Evolutionary conservation across 1,140 invertebrate genomes (phyloP).

Genomic region (Zaprionus vittiger): DNA sequence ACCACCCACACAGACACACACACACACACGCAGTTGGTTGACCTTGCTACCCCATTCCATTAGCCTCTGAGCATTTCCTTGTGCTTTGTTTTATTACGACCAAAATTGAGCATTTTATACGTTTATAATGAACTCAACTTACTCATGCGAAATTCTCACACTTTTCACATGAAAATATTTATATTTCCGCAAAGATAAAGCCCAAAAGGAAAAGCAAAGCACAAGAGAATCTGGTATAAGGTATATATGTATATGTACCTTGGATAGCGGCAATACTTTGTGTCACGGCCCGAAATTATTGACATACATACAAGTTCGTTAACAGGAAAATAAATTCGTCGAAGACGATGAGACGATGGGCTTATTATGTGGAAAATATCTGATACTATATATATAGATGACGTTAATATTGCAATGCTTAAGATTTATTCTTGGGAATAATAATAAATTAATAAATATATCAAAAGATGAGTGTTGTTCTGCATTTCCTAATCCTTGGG

Average conservation of each 20-base stretch:
- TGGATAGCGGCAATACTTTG: slow-evolving; percentile 14
- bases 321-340: slow-evolving; percentile 33
- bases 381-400: background rate
- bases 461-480: background rate
- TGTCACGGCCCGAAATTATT: slow-evolving; percentile 28
- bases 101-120: slow-evolving; percentile 28
- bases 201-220: slow-evolving; percentile 18
- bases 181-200: slow-evolving; percentile 24
- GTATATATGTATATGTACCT: background rate
- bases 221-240: slow-evolving; percentile 48
- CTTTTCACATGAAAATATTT: slow-evolving; percentile 35
- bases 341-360: background rate
- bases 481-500: background rate
- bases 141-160: slow-evolving; percentile 40
- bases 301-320: slow-evolving; percentile 33
- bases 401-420: background rate
- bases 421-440: no score
- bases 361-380: background rate
- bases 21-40: slow-evolving; percentile 54
- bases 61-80: slow-evolving; percentile 53
- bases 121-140: slow-evolving; percentile 54
- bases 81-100: slow-evolving; percentile 57
- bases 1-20: background rate
- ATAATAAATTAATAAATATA: background rate
- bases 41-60: slow-evolving; percentile 48